Percentiles rank a stretch among this genome's conserved stretches.
Conservation (phyloP, 2,797 vertebrate genomes). For the Bryconaethiops microstoma region DNA sequence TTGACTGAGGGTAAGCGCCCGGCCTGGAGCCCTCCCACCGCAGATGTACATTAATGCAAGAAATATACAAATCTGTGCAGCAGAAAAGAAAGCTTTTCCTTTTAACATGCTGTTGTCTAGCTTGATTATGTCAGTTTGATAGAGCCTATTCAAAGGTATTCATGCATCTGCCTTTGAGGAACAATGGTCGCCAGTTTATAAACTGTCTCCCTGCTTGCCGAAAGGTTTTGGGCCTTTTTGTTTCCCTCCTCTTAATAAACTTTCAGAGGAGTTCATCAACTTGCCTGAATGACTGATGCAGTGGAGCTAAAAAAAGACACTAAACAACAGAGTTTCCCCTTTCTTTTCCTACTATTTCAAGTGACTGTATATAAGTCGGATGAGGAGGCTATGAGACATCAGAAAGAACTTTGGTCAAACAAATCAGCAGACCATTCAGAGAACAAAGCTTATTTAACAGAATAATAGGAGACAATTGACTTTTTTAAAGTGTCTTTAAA, state of each 20-base stretch:
- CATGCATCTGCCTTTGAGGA: slow-evolving; percentile 88
- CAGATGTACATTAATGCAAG: slow-evolving; percentile 93
- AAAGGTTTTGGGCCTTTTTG: slow-evolving; percentile 85
- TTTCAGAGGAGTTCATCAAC: slow-evolving; percentile 98
- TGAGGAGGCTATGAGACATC: slow-evolving; percentile 66
- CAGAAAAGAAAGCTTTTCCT: slow-evolving; percentile 76
- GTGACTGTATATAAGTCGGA: slow-evolving; percentile 64
- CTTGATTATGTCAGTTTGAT: slow-evolving; percentile 95
- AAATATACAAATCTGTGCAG: slow-evolving; percentile 78
- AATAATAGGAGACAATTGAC: slow-evolving; percentile 52
- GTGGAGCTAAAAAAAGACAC: slow-evolving; percentile 79
- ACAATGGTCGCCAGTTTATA: slow-evolving; percentile 93
- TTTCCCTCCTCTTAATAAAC: slow-evolving; percentile 94
- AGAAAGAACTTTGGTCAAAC: slow-evolving; percentile 66
- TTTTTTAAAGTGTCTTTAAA: slow-evolving; percentile 27
- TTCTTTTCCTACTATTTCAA: slow-evolving; percentile 60
- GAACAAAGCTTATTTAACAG: slow-evolving; percentile 48
- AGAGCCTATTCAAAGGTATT: slow-evolving; percentile 95
- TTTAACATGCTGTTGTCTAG: slow-evolving; percentile 93
- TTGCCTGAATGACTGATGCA: slow-evolving; percentile 86
- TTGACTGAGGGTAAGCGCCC: slow-evolving; percentile 66
- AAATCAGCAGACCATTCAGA: slow-evolving; percentile 36
- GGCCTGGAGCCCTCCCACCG: slow-evolving; percentile 82
- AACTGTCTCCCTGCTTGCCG: slow-evolving; percentile 89
- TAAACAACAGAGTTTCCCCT: slow-evolving; percentile 76